Conservation (phyloP, 2,888 invertebrate genomes). For the Eupeodes latifasciatus region DNA sequence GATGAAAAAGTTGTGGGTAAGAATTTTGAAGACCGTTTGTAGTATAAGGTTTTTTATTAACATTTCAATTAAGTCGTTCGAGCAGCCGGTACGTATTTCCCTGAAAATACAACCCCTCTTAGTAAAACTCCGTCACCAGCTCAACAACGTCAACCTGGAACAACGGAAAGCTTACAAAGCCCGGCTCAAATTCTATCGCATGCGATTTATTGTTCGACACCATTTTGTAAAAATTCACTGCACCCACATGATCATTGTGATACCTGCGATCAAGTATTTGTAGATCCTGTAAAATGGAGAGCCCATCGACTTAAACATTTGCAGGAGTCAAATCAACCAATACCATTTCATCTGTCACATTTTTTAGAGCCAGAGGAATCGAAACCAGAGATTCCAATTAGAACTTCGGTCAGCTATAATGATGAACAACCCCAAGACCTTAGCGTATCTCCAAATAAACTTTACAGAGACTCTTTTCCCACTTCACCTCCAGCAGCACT, state of each 20-base stretch:
- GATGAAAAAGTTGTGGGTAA: slow-evolving; percentile 79
- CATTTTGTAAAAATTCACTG: slow-evolving; percentile 92
- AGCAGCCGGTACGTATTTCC: slow-evolving; percentile 83
- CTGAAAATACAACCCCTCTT: slow-evolving; percentile 79
- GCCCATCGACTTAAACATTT: slow-evolving; percentile 77
- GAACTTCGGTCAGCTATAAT: background rate
- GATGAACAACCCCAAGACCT: slow-evolving; percentile 71
- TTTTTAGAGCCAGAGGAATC: background rate
- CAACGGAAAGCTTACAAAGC: slow-evolving; percentile 31
- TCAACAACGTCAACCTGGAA: slow-evolving; percentile 38
- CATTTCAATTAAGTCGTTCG: slow-evolving; percentile 80
- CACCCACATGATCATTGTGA: slow-evolving; percentile 92
- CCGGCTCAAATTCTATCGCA: background rate
- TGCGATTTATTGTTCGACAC: slow-evolving; percentile 86
- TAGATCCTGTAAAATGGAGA: slow-evolving; percentile 77
- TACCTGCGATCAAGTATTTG: slow-evolving; percentile 88
- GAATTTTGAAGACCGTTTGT: background rate
- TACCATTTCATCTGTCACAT: slow-evolving; percentile 17
- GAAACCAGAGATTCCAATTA: background rate
- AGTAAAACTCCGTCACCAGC: slow-evolving; percentile 3
- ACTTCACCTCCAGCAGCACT: background rate
- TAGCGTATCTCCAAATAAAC: slow-evolving; percentile 39
- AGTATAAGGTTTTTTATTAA: background rate
- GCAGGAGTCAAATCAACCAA: slow-evolving; percentile 54
- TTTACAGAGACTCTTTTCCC: slow-evolving; percentile 1